phyloP scores from a whole-genome alignment of 2,888 invertebrate species.

The Lathronympha strigana region DNA sequence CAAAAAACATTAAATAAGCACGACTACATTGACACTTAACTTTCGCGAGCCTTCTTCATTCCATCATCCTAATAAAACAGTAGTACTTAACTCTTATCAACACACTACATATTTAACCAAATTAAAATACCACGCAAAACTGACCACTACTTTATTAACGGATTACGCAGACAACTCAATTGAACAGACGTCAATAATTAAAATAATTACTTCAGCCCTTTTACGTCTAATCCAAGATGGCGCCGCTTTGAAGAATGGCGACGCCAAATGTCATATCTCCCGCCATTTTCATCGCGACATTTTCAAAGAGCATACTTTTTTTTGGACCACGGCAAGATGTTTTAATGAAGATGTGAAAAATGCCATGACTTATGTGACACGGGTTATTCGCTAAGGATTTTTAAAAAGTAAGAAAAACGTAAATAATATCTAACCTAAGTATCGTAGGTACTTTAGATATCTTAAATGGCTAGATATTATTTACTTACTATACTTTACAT shows the following conservation, averaged over 20 bases:
- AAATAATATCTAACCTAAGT: too few species aligned
- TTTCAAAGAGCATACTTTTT: constrained; percentile 27
- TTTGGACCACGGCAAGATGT: constrained; percentile 8
- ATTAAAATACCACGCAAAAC: constrained; percentile 16
- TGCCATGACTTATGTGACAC: neutral
- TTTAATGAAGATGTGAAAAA: neutral
- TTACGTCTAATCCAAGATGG: constrained; percentile 76
- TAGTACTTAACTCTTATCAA: neutral
- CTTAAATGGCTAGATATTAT: too few species aligned
- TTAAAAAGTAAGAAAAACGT: neutral
- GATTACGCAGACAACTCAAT: constrained; percentile 62
- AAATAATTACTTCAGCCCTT: constrained; percentile 64
- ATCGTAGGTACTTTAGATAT: too few species aligned
- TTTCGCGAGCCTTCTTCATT: too few species aligned
- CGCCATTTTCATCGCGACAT: constrained; percentile 49
- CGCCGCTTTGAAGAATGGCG: constrained; percentile 64
- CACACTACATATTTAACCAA: constrained; percentile 11
- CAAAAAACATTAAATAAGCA: too few species aligned
- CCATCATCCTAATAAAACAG: constrained; percentile 15
- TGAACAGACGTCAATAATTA: constrained; percentile 52
- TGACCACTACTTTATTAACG: constrained; percentile 49
- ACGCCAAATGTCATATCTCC: constrained; percentile 65
- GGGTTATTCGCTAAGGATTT: neutral
- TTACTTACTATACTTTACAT: too few species aligned
- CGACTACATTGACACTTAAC: too few species aligned